Evolutionary conservation across 2,113 vertebrate species (phyloP).

Genomic region (Coreoperca whiteheadi): DNA sequence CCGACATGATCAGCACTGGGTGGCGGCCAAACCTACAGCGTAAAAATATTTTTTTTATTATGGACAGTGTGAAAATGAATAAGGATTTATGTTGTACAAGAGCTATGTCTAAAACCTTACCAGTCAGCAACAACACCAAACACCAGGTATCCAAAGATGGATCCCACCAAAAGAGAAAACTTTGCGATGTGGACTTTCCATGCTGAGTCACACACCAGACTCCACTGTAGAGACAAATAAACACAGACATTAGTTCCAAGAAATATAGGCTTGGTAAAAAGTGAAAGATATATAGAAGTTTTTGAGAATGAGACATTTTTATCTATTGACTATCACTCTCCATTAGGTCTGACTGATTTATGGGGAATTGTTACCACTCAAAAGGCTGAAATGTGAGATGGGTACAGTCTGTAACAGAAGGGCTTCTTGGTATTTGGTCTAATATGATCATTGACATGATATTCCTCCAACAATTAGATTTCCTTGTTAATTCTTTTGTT

Average conservation of each 20-base stretch:
- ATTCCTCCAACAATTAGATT: not conserved
- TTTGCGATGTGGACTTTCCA: slow-evolving; percentile 98
- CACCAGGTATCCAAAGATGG: slow-evolving; percentile 97
- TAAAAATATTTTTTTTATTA: not conserved
- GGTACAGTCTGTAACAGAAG: not conserved
- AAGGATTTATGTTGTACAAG: not conserved
- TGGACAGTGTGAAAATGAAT: not conserved
- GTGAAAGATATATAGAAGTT: slow-evolving; percentile 17
- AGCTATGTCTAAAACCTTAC: slow-evolving; percentile 82
- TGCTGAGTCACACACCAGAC: slow-evolving; percentile 92
- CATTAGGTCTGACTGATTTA: not conserved
- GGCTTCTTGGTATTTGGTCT: not conserved
- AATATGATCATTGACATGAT: not conserved
- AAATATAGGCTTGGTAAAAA: not conserved
- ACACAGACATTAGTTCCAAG: slow-evolving; percentile 41
- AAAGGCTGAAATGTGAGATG: slow-evolving; percentile 18
- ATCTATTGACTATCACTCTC: not conserved
- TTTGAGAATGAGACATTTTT: slow-evolving; percentile 9
- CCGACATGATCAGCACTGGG: slow-evolving; percentile 91
- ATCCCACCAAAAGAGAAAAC: slow-evolving; percentile 96
- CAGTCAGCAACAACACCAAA: slow-evolving; percentile 97
- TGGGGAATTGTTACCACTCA: not conserved
- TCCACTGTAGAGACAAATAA: slow-evolving; percentile 89
- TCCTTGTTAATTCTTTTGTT: no score
- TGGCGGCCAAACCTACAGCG: slow-evolving; percentile 91